Conservation (phyloP, 35 echinoderm and acorn worm genomes). For the Ophiothrix spiculata region DNA sequence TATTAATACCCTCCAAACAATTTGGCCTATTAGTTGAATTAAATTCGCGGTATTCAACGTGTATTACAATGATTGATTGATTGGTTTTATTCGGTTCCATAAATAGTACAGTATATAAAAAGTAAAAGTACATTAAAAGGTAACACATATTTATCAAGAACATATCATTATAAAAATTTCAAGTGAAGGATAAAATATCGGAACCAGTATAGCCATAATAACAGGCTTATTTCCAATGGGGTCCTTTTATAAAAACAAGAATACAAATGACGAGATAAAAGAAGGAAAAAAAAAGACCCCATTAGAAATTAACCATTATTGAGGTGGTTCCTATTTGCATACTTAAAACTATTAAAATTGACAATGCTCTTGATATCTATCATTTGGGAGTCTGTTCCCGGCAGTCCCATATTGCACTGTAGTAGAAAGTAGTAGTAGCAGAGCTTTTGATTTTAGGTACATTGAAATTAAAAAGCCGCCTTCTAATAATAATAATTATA, state of each 20-base stretch:
- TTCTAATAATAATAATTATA: no score
- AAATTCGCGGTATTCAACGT: no score
- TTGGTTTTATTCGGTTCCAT: neutral
- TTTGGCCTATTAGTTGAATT: no score
- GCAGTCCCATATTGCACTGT: neutral
- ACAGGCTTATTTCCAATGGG: neutral
- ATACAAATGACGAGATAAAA: no score
- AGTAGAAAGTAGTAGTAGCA: neutral
- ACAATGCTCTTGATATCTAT: neutral
- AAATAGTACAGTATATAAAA: neutral
- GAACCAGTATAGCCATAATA: neutral
- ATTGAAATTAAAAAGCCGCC: no score
- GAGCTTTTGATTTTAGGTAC: neutral
- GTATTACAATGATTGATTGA: no score
- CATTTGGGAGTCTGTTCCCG: neutral
- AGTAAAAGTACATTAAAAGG: neutral
- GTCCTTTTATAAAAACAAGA: no score
- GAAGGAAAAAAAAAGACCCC: no score
- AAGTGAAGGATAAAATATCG: neutral
- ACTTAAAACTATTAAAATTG: no score
- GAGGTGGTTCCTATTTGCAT: neutral
- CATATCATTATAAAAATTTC: neutral
- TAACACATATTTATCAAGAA: neutral
- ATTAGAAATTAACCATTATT: neutral
- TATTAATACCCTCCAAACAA: no score